Evolutionary conservation across 2,888 invertebrate species (phyloP).

Genomic region (Drosophila hamatofila): DNA sequence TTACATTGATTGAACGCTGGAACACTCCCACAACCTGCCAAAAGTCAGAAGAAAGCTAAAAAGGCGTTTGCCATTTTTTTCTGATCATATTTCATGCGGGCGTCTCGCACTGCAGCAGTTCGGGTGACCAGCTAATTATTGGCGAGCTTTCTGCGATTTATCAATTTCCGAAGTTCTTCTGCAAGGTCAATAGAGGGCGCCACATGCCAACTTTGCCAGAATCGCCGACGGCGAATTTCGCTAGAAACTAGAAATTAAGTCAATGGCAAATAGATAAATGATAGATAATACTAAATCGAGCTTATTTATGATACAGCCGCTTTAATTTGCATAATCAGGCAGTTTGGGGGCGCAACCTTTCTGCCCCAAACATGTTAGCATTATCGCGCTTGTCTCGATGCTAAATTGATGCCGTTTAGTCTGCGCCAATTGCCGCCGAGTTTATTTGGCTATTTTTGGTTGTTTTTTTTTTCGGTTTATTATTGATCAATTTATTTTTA

Average conservation of each 20-base stretch:
- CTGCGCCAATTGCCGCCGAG: slow-evolving; percentile 23
- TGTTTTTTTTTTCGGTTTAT: slow-evolving; percentile 21
- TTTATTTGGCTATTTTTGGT: slow-evolving; percentile 23
- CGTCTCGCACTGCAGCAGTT: slow-evolving; percentile 32
- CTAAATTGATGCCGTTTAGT: slow-evolving; percentile 55
- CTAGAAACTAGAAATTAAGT: slow-evolving; percentile 13
- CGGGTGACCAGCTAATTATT: slow-evolving; percentile 30
- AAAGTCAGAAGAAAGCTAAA: slow-evolving; percentile 21
- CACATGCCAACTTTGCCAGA: slow-evolving; percentile 26
- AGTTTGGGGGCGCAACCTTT: slow-evolving; percentile 31
- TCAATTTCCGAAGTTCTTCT: slow-evolving; percentile 33
- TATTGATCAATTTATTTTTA: slow-evolving; percentile 67
- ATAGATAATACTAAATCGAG: slow-evolving; percentile 12
- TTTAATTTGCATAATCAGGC: slow-evolving; percentile 48
- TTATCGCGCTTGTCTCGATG: slow-evolving; percentile 54
- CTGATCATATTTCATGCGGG: slow-evolving; percentile 58
- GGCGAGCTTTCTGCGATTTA: slow-evolving; percentile 60
- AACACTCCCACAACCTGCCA: slow-evolving; percentile 48
- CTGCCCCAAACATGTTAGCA: slow-evolving; percentile 49
- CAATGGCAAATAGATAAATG: slow-evolving; percentile 26
- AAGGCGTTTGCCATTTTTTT: slow-evolving; percentile 20
- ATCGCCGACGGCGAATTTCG: slow-evolving; percentile 36
- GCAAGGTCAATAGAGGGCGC: slow-evolving; percentile 58
- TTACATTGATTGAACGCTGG: slow-evolving; percentile 27
- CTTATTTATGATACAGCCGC: slow-evolving; percentile 23